Evolutionary conservation across 2,888 invertebrate species (phyloP), one percentile per base, ranked within the genome.

Genomic region (Pasiphila rectangulata): DNA sequence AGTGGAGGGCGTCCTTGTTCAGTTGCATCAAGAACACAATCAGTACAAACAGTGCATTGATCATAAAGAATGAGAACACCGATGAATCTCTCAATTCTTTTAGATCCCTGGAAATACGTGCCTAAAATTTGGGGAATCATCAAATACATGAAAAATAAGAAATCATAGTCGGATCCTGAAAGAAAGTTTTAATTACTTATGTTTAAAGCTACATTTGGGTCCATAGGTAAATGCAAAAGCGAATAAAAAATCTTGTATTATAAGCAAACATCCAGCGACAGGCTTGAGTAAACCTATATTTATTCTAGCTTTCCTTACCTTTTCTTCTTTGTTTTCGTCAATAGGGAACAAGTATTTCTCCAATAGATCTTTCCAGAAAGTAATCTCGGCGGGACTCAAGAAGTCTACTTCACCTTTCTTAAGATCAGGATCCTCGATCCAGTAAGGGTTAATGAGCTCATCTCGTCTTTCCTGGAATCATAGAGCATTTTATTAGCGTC

Each of bases 21-120:
- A 98, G 92, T 91, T 99, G 99, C 79, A 99, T 94, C 84, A 99
- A 94, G 90, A 99, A 97, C 68, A 99, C 98, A 89, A 98, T 97
- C 82, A 99, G 93, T 72, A 99, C 98, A 93, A 99, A 99, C 72
- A 99, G 93, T 65, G 98, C 97, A 91, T 99, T 99, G 86, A 97
- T 89, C 98, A 99, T 99, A 91, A 98, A 96, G 92, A 99, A 98
- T 67, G 94, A 96, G 90, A 98, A 98, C 57, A 97, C 97, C 61
- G 96, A 96, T 71, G 96, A 95, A 90, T 98, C 97, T 78, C 98
- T 92, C 71, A 99, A 91, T 81, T 97, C 98, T 91, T 96, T 95
- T 79, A 99, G 91, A 86, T 97, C 97, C 82, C 89, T 90, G 69
- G 96, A 94, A 83, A 97, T 96, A 91, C 96, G 94, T 75, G 94